Percentiles rank a stretch among this genome's conserved stretches.
These are phyloP conservation scores for Polyodon spathula DNA, from an alignment of 2,113 vertebrate genomes.

Conservation along the genomic window DNA sequence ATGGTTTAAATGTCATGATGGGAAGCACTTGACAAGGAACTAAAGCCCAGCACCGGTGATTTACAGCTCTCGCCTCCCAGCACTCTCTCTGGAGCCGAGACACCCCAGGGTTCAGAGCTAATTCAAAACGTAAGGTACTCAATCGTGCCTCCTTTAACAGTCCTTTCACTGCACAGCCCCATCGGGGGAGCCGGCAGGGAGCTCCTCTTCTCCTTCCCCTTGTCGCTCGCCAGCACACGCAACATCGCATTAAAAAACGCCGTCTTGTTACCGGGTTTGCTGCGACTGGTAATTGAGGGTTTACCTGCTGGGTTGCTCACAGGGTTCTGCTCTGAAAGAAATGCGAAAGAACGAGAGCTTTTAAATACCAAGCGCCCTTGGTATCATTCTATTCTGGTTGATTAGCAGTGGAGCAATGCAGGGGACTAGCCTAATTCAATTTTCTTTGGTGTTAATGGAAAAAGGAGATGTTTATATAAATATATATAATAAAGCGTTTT, in stretches of 20 bases:
- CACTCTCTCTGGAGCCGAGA: slow-evolving; percentile 44
- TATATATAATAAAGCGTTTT: too few species aligned
- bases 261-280: slow-evolving; percentile 49
- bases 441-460: too few species aligned
- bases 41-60: slow-evolving; percentile 54
- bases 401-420: too few species aligned
- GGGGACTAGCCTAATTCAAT: too few species aligned
- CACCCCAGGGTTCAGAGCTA: slow-evolving; percentile 66
- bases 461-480: too few species aligned
- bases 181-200: slow-evolving; percentile 42
- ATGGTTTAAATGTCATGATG: slow-evolving; percentile 76
- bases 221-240: slow-evolving; percentile 36
- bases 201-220: slow-evolving; percentile 26
- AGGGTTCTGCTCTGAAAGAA: slow-evolving; percentile 22
- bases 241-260: slow-evolving; percentile 60
- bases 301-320: slow-evolving; percentile 32
- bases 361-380: slow-evolving; percentile 11
- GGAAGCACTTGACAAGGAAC: slow-evolving; percentile 63
- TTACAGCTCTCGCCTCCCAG: slow-evolving; percentile 49
- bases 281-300: slow-evolving; percentile 44
- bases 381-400: slow-evolving; percentile 11
- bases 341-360: slow-evolving; percentile 20
- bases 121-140: slow-evolving; percentile 54
- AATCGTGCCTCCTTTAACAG: slow-evolving; percentile 42
- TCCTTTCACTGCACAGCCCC: slow-evolving; percentile 40